These are phyloP conservation scores for Oncorhynchus gorbuscha DNA, from an alignment of 2,113 vertebrate species.

Conservation along the genomic window DNA sequence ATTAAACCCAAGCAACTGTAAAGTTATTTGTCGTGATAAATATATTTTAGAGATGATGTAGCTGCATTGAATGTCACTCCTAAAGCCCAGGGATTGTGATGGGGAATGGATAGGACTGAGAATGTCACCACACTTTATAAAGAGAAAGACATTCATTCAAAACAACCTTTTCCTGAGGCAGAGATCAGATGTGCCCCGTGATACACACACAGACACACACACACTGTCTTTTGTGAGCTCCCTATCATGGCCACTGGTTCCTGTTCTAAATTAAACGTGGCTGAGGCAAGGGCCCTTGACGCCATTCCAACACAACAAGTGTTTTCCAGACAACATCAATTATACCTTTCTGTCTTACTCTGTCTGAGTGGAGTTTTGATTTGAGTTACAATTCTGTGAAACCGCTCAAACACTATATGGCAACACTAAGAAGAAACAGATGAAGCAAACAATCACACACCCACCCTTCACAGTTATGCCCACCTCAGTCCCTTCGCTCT, in stretches of 20 bases:
- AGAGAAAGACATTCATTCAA: constrained; percentile 18
- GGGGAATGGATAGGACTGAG: neutral
- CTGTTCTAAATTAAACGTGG: constrained; percentile 42
- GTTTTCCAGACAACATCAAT: constrained; percentile 51
- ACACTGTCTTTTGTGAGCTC: neutral
- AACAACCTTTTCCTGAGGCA: neutral
- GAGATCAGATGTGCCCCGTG: neutral
- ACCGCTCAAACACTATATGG: neutral
- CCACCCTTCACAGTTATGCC: too few species aligned
- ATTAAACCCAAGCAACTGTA: neutral
- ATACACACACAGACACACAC: neutral
- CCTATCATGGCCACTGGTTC: constrained; percentile 28
- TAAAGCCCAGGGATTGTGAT: neutral
- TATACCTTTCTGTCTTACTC: constrained; percentile 21
- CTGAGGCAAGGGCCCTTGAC: constrained; percentile 26
- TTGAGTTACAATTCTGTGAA: constrained; percentile 17
- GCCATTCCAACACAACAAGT: constrained; percentile 42
- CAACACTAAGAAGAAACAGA: too few species aligned
- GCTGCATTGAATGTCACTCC: neutral
- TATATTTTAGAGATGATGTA: neutral
- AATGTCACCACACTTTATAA: constrained; percentile 29
- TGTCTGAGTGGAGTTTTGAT: constrained; percentile 32
- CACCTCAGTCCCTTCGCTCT: neutral
- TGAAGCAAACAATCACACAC: too few species aligned
- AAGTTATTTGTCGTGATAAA: neutral